Percentiles rank a stretch among this genome's conserved stretches.
Conservation (phyloP, 1,140 invertebrate species). For the Heliothis subflexa region DNA sequence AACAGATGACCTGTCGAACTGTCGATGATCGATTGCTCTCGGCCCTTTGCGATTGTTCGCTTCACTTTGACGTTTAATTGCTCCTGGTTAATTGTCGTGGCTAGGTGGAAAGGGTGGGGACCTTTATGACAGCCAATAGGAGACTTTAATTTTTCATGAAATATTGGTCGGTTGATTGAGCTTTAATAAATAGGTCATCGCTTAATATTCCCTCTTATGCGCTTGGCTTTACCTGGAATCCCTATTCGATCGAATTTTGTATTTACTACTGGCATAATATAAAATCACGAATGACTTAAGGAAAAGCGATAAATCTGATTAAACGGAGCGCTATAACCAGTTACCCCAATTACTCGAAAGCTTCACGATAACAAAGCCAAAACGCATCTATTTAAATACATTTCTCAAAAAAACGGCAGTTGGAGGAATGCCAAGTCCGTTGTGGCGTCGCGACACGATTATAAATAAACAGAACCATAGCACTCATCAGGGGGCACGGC, state of each 20-base stretch:
- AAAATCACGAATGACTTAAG: not conserved
- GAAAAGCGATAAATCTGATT: not conserved
- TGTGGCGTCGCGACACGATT: slow-evolving; percentile 38
- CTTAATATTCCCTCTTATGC: no score
- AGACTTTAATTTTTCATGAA: not conserved
- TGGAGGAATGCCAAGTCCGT: slow-evolving; percentile 46
- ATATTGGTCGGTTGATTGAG: not conserved
- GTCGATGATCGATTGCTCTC: slow-evolving; percentile 55
- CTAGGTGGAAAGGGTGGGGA: not conserved
- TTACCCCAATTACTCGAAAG: slow-evolving; percentile 28
- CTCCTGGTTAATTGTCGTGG: slow-evolving; percentile 12
- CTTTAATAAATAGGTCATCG: not conserved
- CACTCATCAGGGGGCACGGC: no score
- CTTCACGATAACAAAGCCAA: slow-evolving; percentile 27
- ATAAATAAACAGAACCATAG: slow-evolving; percentile 45
- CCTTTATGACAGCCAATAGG: not conserved
- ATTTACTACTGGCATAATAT: no score
- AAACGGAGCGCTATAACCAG: not conserved
- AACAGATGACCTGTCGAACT: slow-evolving; percentile 53
- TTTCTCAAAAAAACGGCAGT: slow-evolving; percentile 43
- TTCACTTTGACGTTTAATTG: slow-evolving; percentile 53
- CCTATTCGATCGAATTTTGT: not conserved
- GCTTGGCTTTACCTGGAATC: no score
- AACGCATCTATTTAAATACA: slow-evolving; percentile 37
- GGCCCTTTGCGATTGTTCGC: slow-evolving; percentile 48